These are phyloP conservation scores for Charanyca ferruginea DNA, from an alignment of 2,888 invertebrate genomes.

Conservation along the genomic window DNA sequence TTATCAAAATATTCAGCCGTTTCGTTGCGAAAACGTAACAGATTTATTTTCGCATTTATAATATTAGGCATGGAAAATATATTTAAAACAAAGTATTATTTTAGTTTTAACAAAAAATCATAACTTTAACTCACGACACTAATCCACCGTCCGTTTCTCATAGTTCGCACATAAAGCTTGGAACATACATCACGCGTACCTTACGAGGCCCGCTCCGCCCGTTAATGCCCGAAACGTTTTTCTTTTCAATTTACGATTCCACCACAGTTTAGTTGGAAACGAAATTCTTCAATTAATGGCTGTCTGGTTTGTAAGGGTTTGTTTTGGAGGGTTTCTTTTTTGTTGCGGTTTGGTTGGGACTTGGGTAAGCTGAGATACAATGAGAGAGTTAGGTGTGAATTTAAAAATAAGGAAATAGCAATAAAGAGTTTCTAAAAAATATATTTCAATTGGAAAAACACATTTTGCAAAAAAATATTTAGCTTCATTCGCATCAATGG, in stretches of 20 bases:
- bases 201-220: slow-evolving; percentile 64
- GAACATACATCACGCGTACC: slow-evolving; percentile 50
- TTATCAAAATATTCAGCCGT: no score
- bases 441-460: no score
- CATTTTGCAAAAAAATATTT: no score
- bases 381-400: no score
- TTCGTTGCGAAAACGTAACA: no score
- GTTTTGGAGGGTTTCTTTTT: slow-evolving; percentile 23
- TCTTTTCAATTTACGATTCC: slow-evolving; percentile 78
- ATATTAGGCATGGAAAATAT: no score
- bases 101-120: background rate
- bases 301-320: slow-evolving; percentile 41
- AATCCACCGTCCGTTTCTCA: slow-evolving; percentile 17
- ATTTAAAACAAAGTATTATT: no score
- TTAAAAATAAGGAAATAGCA: no score
- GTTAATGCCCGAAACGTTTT: slow-evolving; percentile 68
- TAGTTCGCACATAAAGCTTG: slow-evolving; percentile 39
- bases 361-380: background rate
- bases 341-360: background rate
- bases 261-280: slow-evolving; percentile 58
- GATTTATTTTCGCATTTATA: no score
- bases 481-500: no score
- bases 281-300: slow-evolving; percentile 72
- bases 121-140: background rate
- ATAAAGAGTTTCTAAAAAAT: no score